Evolutionary conservation across 92 coral and sea anemone genomes (phyloP).

Genomic region (Porites evermanni): DNA sequence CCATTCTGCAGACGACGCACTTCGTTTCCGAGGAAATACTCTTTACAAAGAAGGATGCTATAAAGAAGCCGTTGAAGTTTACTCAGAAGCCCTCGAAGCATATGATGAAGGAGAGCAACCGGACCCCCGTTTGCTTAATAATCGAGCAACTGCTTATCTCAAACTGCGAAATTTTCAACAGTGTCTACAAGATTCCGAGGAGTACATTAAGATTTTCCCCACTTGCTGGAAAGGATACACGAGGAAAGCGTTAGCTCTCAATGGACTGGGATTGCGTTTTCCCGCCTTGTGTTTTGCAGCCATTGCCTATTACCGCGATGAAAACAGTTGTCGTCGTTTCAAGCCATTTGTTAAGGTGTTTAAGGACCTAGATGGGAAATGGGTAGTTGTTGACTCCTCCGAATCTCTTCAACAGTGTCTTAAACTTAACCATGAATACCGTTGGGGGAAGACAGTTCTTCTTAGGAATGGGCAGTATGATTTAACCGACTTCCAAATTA

Average conservation of each 20-base stretch:
- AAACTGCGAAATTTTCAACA: slow-evolving; percentile 11
- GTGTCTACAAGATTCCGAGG: slow-evolving; percentile 37
- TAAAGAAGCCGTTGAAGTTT: slow-evolving; percentile 28
- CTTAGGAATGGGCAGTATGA: background rate
- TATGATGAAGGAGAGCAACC: background rate
- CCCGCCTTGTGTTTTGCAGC: slow-evolving; percentile 40
- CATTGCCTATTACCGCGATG: slow-evolving; percentile 25
- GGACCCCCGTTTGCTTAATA: slow-evolving; percentile 44
- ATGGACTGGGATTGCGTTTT: slow-evolving; percentile 10
- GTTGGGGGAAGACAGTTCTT: background rate
- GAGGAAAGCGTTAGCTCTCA: slow-evolving; percentile 54
- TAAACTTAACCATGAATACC: background rate
- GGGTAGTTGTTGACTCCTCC: background rate
- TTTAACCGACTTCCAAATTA: background rate
- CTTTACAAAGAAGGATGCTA: slow-evolving; percentile 12
- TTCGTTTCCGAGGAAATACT: slow-evolving; percentile 44
- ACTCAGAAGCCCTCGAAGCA: slow-evolving; percentile 33
- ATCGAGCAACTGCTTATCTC: slow-evolving; percentile 54
- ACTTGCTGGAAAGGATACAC: slow-evolving; percentile 53
- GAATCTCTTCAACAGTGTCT: too few species aligned
- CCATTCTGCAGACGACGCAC: background rate
- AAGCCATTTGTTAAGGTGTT: slow-evolving; percentile 23
- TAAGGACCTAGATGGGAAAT: slow-evolving; percentile 8
- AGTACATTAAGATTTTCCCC: slow-evolving; percentile 21
- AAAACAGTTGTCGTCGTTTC: slow-evolving; percentile 10